Percentiles rank a stretch among this genome's conserved stretches.
These are phyloP conservation scores for Chrysoperla carnea DNA, from an alignment of 1,140 invertebrate genomes.

Conservation along the genomic window DNA sequence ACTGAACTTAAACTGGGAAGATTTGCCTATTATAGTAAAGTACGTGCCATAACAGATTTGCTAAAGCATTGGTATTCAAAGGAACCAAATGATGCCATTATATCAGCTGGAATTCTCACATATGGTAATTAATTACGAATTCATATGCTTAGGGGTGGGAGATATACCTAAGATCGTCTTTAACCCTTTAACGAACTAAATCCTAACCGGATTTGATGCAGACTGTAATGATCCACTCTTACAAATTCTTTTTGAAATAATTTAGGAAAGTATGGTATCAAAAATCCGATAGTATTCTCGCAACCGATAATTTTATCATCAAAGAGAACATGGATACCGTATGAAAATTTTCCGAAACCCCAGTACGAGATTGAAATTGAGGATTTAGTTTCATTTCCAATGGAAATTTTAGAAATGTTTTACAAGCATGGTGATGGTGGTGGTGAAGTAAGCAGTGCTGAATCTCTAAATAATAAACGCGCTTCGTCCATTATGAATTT, in stretches of 20 bases:
- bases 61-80: constrained; percentile 25
- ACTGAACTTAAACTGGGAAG: constrained; percentile 7
- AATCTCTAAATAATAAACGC: no score
- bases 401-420: constrained; percentile 22
- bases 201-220: no score
- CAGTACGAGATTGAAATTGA: constrained; percentile 13
- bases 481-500: constrained; percentile 28
- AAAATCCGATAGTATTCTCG: constrained; percentile 24
- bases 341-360: constrained; percentile 19
- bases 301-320: constrained; percentile 24
- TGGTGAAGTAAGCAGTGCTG: no score
- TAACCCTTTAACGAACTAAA: no score
- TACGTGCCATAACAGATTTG: constrained; percentile 21
- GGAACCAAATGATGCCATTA: constrained; percentile 16
- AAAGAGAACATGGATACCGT: constrained; percentile 23
- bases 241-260: no score
- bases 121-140: constrained; percentile 26
- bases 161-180: no score
- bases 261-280: constrained; percentile 26
- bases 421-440: no score
- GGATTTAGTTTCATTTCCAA: constrained; percentile 15
- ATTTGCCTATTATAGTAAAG: constrained; percentile 18
- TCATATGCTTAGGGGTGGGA: no score
- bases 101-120: constrained; percentile 25
- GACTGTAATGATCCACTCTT: no score